Conservation (phyloP, 2,113 vertebrate genomes). For the Quiscalus mexicanus region DNA sequence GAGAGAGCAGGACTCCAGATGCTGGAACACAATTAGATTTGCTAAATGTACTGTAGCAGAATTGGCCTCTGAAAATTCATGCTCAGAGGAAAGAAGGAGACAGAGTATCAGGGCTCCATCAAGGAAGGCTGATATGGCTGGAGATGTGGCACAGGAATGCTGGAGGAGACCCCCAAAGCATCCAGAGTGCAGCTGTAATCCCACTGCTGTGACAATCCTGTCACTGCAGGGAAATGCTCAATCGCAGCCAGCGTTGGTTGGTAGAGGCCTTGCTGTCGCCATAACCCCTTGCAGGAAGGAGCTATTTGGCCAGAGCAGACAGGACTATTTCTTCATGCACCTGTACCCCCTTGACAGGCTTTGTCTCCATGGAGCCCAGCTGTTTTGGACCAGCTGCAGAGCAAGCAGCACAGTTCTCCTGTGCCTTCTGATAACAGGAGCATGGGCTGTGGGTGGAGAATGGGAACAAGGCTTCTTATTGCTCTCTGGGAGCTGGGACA, state of each 20-base stretch:
- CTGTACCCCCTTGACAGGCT: not conserved
- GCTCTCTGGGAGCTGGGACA: not conserved
- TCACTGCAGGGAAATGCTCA: not conserved
- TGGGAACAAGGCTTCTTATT: not conserved
- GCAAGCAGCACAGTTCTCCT: not conserved
- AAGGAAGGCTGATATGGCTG: not conserved
- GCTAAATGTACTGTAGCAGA: not conserved
- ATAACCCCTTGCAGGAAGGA: not conserved
- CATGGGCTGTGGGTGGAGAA: not conserved
- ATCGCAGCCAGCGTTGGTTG: not conserved
- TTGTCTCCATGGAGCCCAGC: not conserved
- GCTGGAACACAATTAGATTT: slow-evolving; percentile 42
- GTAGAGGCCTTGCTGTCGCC: not conserved
- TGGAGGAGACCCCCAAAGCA: not conserved
- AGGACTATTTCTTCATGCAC: not conserved
- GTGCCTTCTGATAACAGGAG: not conserved
- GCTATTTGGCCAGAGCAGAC: not conserved
- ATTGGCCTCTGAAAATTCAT: not conserved
- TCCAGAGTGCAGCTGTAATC: not conserved
- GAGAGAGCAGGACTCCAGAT: slow-evolving; percentile 25
- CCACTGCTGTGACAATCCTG: not conserved
- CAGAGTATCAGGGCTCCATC: not conserved
- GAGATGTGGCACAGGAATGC: not conserved
- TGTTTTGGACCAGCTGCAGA: not conserved
- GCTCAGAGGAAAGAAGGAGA: not conserved